phyloP scores from a whole-genome alignment of 2,797 vertebrate genomes.

The Parotocinclus haroldoi region DNA sequence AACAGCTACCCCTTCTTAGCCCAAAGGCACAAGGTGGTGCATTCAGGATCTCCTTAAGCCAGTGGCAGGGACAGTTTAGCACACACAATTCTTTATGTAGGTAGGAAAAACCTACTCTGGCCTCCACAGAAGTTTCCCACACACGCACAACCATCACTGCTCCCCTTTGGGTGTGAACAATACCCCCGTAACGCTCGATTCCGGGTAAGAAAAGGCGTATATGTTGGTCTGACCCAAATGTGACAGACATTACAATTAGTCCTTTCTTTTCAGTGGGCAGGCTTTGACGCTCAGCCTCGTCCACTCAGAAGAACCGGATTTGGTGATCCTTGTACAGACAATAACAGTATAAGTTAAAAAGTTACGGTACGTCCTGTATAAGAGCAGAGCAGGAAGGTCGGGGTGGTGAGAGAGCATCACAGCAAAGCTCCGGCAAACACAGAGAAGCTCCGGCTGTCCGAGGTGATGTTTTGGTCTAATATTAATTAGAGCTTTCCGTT shows the following conservation, averaged over 20 bases:
- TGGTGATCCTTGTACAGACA: neutral
- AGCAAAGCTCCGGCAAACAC: no score
- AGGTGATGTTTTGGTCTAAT: no score
- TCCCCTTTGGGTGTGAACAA: neutral
- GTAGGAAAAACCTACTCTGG: neutral
- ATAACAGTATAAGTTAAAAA: neutral
- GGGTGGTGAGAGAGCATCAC: neutral
- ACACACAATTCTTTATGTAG: no score
- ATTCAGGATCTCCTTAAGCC: no score
- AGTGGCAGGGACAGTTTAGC: no score
- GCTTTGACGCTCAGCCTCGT: neutral
- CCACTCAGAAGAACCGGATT: constrained; percentile 2
- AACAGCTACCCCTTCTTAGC: no score
- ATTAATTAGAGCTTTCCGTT: no score
- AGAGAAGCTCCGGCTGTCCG: no score
- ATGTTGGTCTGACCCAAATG: neutral
- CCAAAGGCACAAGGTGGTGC: no score
- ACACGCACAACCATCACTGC: no score
- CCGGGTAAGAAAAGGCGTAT: neutral
- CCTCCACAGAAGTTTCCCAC: no score
- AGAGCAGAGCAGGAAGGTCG: neutral
- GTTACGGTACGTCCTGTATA: constrained; percentile 6
- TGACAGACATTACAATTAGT: neutral
- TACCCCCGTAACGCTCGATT: neutral
- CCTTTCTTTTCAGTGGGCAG: neutral